Base-by-base conservation (phyloP, 2,113 vertebrate species). In the Indri indri region DNA sequence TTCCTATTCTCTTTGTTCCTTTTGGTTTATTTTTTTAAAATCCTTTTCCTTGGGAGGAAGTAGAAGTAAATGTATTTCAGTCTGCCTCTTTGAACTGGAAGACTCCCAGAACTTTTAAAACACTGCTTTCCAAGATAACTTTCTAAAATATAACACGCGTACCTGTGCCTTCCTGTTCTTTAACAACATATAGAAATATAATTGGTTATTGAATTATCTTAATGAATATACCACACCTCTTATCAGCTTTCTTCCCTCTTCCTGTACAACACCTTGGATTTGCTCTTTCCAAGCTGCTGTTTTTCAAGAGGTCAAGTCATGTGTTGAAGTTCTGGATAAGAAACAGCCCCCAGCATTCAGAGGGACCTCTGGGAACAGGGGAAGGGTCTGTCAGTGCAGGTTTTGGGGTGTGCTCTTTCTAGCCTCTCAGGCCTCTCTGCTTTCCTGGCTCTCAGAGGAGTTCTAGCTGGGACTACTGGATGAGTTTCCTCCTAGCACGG, bases 151-250 rank as follows among this genome's bases (percentile, higher is more conserved):
- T 3, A 45, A 25, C 1, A 7, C 30, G 2, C 40, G 20, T 13
- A 11, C 1, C 47, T 14, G 5, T 8, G 40, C 59, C 42, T 6
- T 76, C n/a, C 86, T 61, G 0, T 18, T 52, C 17, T 11, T n/a
- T 20, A 42, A 23, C 47, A 45, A 90, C 25, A 1, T 9, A 0
- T 13, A 9, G 52, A 23, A 14, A 2, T 50, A 8, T 40, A 23
- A 18, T 0, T 2, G 1, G 34, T 66, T 13, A 0, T n/a, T 23
- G 4, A 37, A 23, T n/a, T 8, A 23, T 2, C 3, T 18, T 6
- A 8, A 45, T 12, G n/a, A 85, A 1, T 2, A 0, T 22, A 32
- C 82, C 17, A 30, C 0, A 32, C 18, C 54, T 18, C 2, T 17
- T 59, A 18, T 27, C 11, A 2, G 11, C 23, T 37, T 45, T 25